These are phyloP conservation scores for Galaxias olidus DNA, from an alignment of 2,797 vertebrate genomes.

Conservation along the genomic window DNA sequence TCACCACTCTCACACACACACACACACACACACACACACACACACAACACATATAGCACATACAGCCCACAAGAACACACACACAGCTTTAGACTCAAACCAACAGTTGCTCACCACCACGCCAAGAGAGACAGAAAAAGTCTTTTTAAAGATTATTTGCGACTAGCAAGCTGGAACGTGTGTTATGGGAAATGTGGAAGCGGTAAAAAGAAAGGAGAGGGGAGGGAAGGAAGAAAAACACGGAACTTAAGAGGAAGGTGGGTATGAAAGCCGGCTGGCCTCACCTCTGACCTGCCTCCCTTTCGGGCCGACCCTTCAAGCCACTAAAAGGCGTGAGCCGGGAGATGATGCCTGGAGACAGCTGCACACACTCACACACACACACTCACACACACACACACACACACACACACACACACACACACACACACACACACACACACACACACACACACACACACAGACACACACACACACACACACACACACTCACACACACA, in stretches of 20 bases:
- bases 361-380: slow-evolving; percentile 46
- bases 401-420: slow-evolving; percentile 3
- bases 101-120: not conserved
- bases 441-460: slow-evolving; percentile 4
- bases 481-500: slow-evolving; percentile 4
- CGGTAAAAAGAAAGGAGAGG: slow-evolving; percentile 57
- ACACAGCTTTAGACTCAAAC: slow-evolving; percentile 3
- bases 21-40: not conserved
- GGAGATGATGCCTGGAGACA: slow-evolving; percentile 69
- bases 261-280: slow-evolving; percentile 60
- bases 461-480: too few relatives aligned
- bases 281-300: slow-evolving; percentile 63
- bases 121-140: slow-evolving; percentile 52
- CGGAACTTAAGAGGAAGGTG: slow-evolving; percentile 65
- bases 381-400: too few relatives aligned
- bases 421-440: slow-evolving; percentile 4
- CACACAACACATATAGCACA: not conserved
- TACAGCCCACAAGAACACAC: not conserved
- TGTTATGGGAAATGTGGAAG: slow-evolving; percentile 71
- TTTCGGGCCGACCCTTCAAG: slow-evolving; percentile 68
- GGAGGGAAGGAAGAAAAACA: slow-evolving; percentile 26
- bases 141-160: slow-evolving; percentile 62
- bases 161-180: slow-evolving; percentile 65
- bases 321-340: slow-evolving; percentile 64
- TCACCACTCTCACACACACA: not conserved